These are phyloP conservation scores for Sarcophaga subvicina DNA, from an alignment of 2,888 invertebrate species.

Conservation along the genomic window DNA sequence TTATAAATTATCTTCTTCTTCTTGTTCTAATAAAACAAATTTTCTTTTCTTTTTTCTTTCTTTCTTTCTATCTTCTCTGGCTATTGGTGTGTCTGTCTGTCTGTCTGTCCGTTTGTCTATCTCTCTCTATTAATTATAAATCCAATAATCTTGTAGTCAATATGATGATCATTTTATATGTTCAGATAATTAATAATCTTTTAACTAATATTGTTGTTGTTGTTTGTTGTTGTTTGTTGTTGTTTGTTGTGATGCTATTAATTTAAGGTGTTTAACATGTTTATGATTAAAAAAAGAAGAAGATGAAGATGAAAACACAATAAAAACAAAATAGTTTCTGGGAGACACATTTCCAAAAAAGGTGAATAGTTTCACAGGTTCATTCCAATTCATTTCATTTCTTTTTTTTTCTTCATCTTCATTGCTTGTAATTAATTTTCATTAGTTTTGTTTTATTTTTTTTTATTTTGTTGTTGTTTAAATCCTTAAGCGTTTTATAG, in stretches of 20 bases:
- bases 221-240: conserved; percentile 5
- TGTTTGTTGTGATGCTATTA: conserved; percentile 50
- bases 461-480: neutral
- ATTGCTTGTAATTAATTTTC: conserved; percentile 44
- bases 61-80: no score
- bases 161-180: conserved; percentile 31
- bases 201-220: conserved; percentile 33
- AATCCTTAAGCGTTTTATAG: conserved; percentile 32
- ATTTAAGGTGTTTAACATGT: conserved; percentile 60
- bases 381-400: neutral
- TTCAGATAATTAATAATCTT: conserved; percentile 54
- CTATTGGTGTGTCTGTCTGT: neutral
- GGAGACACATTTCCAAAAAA: neutral
- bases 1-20: conserved; percentile 54
- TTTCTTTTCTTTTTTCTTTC: conserved; percentile 4
- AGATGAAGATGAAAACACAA: neutral
- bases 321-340: conserved; percentile 11
- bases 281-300: conserved; percentile 33
- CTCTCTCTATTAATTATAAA: neutral
- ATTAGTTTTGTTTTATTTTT: conserved; percentile 10
- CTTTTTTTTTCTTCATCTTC: neutral
- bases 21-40: neutral
- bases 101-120: neutral
- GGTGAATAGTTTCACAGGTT: conserved; percentile 57
- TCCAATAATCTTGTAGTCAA: neutral